Evolutionary conservation across 1,140 invertebrate genomes (phyloP), one percentile per base, ranked within the genome.

Genomic region (Atta colombica): DNA sequence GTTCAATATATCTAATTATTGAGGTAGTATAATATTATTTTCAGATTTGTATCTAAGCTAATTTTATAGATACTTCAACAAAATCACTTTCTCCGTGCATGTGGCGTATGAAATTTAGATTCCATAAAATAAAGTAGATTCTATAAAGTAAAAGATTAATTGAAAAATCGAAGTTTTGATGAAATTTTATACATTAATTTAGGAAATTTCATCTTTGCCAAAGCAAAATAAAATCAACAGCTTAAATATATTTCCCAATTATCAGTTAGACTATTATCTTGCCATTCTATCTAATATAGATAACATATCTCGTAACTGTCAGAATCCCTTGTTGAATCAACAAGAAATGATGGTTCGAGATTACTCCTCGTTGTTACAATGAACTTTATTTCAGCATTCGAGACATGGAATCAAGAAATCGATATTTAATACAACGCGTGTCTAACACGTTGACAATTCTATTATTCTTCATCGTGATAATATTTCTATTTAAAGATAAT

Each of bases 291-390:
- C 49, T 66, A 55, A 1, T 45, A 21, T 25, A 16, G 12, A 25
- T 14, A 21, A 6, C n/a, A 28, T 31, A 74, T 51, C 77, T 55
- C 61, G 12, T 51, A 63, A 63, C 49, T 60, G 28, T 58, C 31
- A 14, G 51, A 39, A 60, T 53, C 75, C 51, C 45, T 87, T 72
- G 68, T 82, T 82, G 77, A 69, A 82, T 63, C 66, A 81, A 87
- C 49, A 68, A 51, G 49, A 87, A 81, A 72, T 53, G 63, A 81
- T 72, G 58, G n/a, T 53, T 69, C 66, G n/a, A n/a, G 51, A 25
- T 49, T 3, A 51, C 53, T 60, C 74, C 21, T 55, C 51, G 65
- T 80, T 80, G 75, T 68, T 80, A 58, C 53, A 35, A 55, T 69
- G 45, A 78, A 58, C 63, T 49, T 78, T 61, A 66, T 61, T 80